Evolutionary conservation across 1,140 invertebrate genomes (phyloP).

Genomic region (Drosophila tropicalis): DNA sequence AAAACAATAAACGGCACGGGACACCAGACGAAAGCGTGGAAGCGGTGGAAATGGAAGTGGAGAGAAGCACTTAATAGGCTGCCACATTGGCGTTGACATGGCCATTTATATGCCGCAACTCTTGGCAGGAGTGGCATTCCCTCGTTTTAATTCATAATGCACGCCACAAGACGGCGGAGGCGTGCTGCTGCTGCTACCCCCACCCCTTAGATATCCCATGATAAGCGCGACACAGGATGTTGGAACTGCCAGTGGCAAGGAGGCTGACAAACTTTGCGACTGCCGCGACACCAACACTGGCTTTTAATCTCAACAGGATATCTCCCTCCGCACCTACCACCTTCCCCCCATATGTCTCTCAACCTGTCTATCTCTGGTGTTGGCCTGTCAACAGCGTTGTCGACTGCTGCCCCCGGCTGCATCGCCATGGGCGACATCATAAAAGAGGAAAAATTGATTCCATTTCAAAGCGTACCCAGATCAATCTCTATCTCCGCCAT

Average conservation of each 20-base stretch:
- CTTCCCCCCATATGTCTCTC: not conserved
- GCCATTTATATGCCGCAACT: constrained; percentile 65
- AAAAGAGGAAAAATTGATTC: constrained; percentile 42
- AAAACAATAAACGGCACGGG: constrained; percentile 49
- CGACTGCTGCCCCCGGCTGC: not conserved
- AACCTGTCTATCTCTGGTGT: constrained; percentile 29
- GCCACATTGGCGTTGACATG: constrained; percentile 52
- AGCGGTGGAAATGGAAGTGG: not conserved
- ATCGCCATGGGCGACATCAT: constrained; percentile 16
- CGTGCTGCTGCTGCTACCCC: not conserved
- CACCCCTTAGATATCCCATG: constrained; percentile 1
- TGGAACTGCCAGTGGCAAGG: constrained; percentile 29
- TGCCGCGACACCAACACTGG: constrained; percentile 22
- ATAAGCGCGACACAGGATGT: constrained; percentile 42
- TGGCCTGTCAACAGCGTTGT: constrained; percentile 31
- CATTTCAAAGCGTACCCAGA: constrained; percentile 32
- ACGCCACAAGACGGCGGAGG: constrained; percentile 13
- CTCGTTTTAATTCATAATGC: constrained; percentile 69
- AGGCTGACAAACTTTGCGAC: constrained; percentile 37
- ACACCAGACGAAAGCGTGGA: not conserved
- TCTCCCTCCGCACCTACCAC: not conserved
- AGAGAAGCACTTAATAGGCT: constrained; percentile 65
- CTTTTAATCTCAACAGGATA: constrained; percentile 40
- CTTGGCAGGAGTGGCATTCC: constrained; percentile 34
- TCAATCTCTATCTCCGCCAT: constrained; percentile 40